Conservation (phyloP, 1,140 invertebrate species). For the Heliconius congener region DNA sequence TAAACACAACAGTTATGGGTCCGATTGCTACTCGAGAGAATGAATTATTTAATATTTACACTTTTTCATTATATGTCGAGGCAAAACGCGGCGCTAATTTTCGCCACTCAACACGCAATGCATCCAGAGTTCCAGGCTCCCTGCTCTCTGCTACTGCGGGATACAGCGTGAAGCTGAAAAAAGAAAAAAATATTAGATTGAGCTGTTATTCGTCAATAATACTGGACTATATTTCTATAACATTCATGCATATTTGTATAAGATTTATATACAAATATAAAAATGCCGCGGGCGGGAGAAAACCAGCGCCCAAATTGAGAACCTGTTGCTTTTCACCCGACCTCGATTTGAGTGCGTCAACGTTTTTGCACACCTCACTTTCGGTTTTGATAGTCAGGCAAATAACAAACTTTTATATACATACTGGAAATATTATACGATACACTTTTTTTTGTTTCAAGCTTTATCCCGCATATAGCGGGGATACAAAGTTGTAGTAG, state of each 20-base stretch:
- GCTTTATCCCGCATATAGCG: too few species aligned
- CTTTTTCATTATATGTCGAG: too few species aligned
- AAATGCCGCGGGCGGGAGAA: slow-evolving; percentile 42
- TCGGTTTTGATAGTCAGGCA: slow-evolving; percentile 35
- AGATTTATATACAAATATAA: not conserved
- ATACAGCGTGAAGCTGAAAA: too few species aligned
- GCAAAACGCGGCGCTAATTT: too few species aligned
- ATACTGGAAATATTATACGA: not conserved
- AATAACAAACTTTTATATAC: not conserved
- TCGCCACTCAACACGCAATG: too few species aligned
- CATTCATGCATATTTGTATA: not conserved
- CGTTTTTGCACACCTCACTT: slow-evolving; percentile 44
- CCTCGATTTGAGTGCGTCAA: slow-evolving; percentile 48
- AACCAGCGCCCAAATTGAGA: slow-evolving; percentile 55
- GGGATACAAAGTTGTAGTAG: too few species aligned
- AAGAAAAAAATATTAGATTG: too few species aligned
- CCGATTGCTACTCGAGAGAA: too few species aligned
- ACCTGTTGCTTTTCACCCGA: slow-evolving; percentile 58
- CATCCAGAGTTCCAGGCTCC: too few species aligned
- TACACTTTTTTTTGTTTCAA: not conserved
- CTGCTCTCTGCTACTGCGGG: too few species aligned
- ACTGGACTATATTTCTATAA: not conserved
- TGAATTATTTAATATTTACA: too few species aligned
- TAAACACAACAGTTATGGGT: too few species aligned
- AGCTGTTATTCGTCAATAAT: not conserved